Conservation (phyloP, 2,888 invertebrate genomes). For the Chloromyia formosa region DNA sequence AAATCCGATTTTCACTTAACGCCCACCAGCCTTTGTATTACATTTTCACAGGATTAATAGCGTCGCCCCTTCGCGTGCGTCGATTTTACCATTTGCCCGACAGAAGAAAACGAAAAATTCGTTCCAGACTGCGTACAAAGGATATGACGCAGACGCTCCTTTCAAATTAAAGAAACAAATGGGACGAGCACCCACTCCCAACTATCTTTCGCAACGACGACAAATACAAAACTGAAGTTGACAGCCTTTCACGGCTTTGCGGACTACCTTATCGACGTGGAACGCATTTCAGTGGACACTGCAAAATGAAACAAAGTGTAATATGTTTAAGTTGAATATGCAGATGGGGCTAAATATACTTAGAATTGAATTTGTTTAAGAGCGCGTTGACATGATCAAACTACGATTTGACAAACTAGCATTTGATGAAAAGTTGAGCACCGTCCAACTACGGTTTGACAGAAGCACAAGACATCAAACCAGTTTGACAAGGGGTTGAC, state of each 20-base stretch:
- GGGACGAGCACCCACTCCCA: neutral
- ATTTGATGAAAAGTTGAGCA: no score
- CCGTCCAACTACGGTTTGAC: no score
- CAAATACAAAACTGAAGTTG: conserved; percentile 41
- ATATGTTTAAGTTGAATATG: no score
- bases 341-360: no score
- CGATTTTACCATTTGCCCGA: neutral
- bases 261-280: neutral
- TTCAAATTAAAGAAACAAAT: neutral
- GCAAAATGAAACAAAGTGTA: no score
- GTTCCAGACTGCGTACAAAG: neutral
- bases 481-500: no score
- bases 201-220: conserved; percentile 11
- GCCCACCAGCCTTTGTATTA: conserved; percentile 20
- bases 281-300: no score
- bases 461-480: no score
- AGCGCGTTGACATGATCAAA: no score
- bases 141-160: neutral
- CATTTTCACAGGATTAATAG: conserved; percentile 18
- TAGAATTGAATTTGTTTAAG: no score
- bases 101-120: no score
- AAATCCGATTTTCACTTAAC: conserved; percentile 39
- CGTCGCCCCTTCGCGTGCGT: neutral
- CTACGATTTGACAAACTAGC: no score
- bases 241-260: conserved; percentile 7